Conservation (phyloP, 2,113 vertebrate genomes). For the Jaculus jaculus region DNA sequence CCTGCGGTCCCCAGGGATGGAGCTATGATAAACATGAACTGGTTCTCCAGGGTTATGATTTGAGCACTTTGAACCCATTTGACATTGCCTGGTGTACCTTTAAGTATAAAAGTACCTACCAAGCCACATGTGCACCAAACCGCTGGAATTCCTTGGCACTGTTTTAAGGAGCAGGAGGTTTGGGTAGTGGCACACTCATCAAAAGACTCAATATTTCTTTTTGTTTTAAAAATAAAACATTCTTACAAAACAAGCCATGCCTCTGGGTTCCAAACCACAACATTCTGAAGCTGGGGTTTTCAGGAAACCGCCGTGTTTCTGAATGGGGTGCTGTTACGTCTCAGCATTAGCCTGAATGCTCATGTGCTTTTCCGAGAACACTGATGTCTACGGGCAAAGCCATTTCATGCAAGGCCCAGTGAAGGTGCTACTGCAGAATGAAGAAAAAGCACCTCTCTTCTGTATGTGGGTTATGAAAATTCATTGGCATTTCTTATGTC, state of each 20-base stretch:
- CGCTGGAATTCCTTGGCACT: conserved; percentile 81
- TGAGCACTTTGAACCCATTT: conserved; percentile 77
- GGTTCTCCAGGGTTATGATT: conserved; percentile 73
- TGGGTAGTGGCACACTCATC: conserved; percentile 67
- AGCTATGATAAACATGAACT: conserved; percentile 81
- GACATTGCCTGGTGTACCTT: conserved; percentile 76
- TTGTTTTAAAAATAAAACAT: conserved; percentile 72
- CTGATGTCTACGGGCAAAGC: not conserved
- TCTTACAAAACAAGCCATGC: conserved; percentile 68
- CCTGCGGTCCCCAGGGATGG: conserved; percentile 75
- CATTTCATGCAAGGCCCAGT: not conserved
- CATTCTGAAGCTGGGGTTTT: conserved; percentile 63
- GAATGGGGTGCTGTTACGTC: conserved; percentile 64
- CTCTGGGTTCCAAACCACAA: conserved; percentile 72
- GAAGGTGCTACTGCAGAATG: not conserved
- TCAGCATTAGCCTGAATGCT: not conserved
- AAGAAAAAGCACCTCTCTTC: not conserved
- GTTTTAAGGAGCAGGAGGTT: conserved; percentile 63
- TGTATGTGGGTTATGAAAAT: not conserved
- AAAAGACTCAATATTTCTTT: conserved; percentile 52
- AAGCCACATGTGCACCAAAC: conserved; percentile 80
- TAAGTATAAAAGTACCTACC: conserved; percentile 81
- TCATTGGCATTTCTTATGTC: not conserved
- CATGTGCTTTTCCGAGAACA: not conserved
- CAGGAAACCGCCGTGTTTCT: conserved; percentile 64